Conservation (phyloP, 2,113 vertebrate species). For the Heterocephalus glaber region DNA sequence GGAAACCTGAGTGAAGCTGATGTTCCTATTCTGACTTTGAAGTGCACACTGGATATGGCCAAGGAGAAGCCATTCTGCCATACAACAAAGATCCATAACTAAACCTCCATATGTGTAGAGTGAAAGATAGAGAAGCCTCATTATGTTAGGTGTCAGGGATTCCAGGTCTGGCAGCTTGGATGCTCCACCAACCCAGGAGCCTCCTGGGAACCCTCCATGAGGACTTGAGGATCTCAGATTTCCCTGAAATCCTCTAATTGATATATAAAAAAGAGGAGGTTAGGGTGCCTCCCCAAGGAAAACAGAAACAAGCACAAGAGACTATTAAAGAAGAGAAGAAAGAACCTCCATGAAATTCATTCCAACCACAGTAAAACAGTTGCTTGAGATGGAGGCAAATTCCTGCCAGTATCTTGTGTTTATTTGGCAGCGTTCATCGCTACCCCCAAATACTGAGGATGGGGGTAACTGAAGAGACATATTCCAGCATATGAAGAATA, state of each 20-base stretch:
- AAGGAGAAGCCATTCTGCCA: not conserved
- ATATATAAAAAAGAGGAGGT: not conserved
- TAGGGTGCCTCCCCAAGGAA: not conserved
- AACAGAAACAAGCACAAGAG: slow-evolving; percentile 10
- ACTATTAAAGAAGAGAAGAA: slow-evolving; percentile 75
- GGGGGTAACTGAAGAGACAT: slow-evolving; percentile 63
- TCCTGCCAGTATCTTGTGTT: slow-evolving; percentile 57
- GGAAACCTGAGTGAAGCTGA: not conserved
- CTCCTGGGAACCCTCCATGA: not conserved
- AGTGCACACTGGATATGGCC: not conserved
- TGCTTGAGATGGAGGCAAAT: slow-evolving; percentile 33
- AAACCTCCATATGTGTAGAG: not conserved
- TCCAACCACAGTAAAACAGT: slow-evolving; percentile 75
- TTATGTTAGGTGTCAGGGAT: not conserved
- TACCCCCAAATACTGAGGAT: slow-evolving; percentile 11
- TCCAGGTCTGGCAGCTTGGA: not conserved
- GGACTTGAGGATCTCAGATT: not conserved
- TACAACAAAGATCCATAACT: not conserved
- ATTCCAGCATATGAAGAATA: slow-evolving; percentile 65
- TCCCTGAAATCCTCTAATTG: not conserved
- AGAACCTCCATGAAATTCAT: slow-evolving; percentile 67
- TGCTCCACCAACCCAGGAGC: not conserved
- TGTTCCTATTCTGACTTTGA: not conserved
- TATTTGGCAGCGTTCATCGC: slow-evolving; percentile 36
- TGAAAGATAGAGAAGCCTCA: not conserved